These are phyloP conservation scores for Caranx ignobilis DNA, from an alignment of 2,113 vertebrate genomes.

Conservation along the genomic window DNA sequence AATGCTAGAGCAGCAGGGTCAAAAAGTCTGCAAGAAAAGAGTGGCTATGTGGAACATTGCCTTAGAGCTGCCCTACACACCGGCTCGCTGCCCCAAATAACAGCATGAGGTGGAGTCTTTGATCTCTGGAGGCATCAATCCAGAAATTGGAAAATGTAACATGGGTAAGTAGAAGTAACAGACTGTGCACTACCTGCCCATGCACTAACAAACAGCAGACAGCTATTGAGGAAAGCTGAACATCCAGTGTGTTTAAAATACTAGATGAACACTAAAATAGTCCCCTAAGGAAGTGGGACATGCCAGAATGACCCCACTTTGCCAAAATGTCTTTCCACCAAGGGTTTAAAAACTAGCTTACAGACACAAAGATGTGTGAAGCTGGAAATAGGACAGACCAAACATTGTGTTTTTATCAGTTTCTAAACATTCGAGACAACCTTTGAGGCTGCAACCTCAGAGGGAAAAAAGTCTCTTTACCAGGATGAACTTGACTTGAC, in stretches of 20 bases:
- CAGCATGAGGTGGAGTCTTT: background rate
- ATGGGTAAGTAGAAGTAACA: too few relatives aligned
- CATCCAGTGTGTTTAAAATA: background rate
- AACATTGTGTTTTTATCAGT: conserved; percentile 30
- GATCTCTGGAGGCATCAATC: background rate
- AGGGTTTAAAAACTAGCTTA: background rate
- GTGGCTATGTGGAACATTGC: background rate
- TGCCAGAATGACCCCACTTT: conserved; percentile 3
- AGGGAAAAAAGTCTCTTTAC: background rate
- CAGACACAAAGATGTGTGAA: conserved; percentile 1
- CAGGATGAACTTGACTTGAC: conserved; percentile 20
- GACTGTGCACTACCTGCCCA: too few relatives aligned
- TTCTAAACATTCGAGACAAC: conserved; percentile 13
- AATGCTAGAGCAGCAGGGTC: background rate
- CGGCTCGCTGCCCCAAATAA: background rate
- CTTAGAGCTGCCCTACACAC: background rate
- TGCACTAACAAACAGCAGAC: too few relatives aligned
- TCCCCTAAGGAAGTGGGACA: background rate
- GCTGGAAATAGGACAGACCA: conserved; percentile 24
- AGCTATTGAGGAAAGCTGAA: too few relatives aligned
- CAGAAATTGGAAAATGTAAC: background rate
- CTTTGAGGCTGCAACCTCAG: conserved; percentile 3
- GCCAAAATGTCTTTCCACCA: background rate
- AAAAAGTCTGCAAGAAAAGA: background rate
- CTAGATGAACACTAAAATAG: background rate